These are phyloP conservation scores for Apamea anceps DNA, from an alignment of 2,888 invertebrate genomes.

Conservation along the genomic window DNA sequence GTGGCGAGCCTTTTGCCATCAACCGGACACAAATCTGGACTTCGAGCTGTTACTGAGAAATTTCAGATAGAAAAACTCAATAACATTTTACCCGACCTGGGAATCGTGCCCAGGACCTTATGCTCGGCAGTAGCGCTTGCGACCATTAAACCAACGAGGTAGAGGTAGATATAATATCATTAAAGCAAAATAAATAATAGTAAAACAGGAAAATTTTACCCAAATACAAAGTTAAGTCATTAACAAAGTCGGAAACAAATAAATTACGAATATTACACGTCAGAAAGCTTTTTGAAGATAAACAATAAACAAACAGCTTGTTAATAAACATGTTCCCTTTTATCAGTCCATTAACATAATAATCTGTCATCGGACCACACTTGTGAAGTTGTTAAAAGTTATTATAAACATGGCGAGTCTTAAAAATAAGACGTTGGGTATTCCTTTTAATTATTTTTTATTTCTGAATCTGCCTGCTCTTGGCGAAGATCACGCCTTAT, in stretches of 20 bases:
- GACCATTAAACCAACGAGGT: not conserved
- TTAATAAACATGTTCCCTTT: constrained; percentile 38
- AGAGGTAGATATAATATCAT: not conserved
- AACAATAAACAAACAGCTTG: constrained; percentile 13
- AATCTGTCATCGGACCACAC: constrained; percentile 48
- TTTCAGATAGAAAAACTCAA: not conserved
- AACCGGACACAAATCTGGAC: not conserved
- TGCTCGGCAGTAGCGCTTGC: not conserved
- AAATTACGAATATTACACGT: constrained; percentile 24
- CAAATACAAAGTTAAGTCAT: constrained; percentile 7
- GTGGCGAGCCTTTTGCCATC: too few species aligned
- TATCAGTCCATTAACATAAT: constrained; percentile 38
- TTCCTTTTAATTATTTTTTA: too few species aligned
- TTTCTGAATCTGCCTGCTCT: too few species aligned
- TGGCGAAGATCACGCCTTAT: too few species aligned
- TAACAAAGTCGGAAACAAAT: constrained; percentile 18
- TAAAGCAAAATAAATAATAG: not conserved
- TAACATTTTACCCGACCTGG: not conserved
- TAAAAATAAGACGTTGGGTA: not conserved
- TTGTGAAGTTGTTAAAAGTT: constrained; percentile 45
- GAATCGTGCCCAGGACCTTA: not conserved
- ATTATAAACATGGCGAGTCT: constrained; percentile 37
- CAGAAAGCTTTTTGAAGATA: constrained; percentile 30
- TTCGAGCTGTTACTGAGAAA: not conserved
- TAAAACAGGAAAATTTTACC: not conserved